Evolutionary conservation across 2,113 vertebrate genomes (phyloP), one percentile per base, ranked within the genome.

Genomic region (Butorides virescens): DNA sequence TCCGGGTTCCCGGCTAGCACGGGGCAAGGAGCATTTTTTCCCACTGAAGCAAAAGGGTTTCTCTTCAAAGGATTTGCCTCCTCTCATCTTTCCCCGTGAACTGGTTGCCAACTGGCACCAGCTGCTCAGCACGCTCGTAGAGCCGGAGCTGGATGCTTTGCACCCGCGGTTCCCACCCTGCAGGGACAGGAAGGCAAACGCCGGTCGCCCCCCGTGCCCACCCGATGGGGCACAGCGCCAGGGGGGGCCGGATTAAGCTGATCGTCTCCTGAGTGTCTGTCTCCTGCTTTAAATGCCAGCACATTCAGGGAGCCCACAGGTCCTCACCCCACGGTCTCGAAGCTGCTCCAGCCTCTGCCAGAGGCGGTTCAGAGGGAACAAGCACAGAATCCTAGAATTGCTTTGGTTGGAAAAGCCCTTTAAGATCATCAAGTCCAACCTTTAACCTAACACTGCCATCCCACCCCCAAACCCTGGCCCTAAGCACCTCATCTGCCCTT

Each of bases 31-130:
- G 46, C 17, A 18, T 47, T 95, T 86, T 63, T 88, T 67, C 96
- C 89, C 79, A 92, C 75, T 56, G 79, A 93, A 92, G 79, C 62
- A 75, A 92, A 92, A 92, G 37, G 32, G 22, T 86, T 90, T 88
- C 71, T 82, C 86, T 72, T 78, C 88, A 47, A 68, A 63, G 88
- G 71, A 79, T 79, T 93, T 93, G 58, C 82, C 71, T 82, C 32
- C 32, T 86, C 74, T 82, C 34, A 88, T 78, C 86, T 82, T 44
- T 79, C 93, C 78, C 46, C 2, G 13, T 5, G 3, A 85, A 66
- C 67, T 23, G 1, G 16, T 70, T 79, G 72, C 93, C 93, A 95
- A 10, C 70, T 71, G 94, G 86, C 1, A 2, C 30, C 93, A 93
- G 93, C 86, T 92, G 70, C 86, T 81, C 34, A 39, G n/a, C 34